Conservation (phyloP, 1,140 invertebrate species). For the Temnothorax curvispinosus region DNA sequence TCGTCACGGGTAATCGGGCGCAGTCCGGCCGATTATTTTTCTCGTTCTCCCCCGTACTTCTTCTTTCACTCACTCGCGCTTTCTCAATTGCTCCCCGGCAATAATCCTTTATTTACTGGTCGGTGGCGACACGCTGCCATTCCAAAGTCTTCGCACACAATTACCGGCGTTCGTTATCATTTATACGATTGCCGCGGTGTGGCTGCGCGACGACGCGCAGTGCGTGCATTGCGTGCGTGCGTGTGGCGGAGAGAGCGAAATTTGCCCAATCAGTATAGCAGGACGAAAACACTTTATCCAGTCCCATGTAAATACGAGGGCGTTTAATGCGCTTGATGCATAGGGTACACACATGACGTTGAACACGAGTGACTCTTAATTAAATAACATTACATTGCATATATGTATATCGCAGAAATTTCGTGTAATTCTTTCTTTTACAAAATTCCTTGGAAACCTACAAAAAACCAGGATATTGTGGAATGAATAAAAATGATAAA, state of each 20-base stretch:
- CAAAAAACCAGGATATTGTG: no score
- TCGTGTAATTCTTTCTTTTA: no score
- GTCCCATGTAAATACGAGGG: background rate
- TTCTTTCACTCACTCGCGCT: constrained; percentile 36
- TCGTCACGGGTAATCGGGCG: constrained; percentile 31
- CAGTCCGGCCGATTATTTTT: constrained; percentile 28
- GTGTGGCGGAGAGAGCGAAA: background rate
- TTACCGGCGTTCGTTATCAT: constrained; percentile 54
- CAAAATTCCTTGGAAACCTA: no score
- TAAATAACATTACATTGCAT: background rate
- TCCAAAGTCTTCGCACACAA: constrained; percentile 56
- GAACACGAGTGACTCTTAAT: background rate
- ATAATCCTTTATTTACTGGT: constrained; percentile 53
- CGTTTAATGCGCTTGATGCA: background rate
- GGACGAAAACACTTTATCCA: constrained; percentile 9
- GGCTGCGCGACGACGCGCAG: background rate
- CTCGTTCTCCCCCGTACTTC: background rate
- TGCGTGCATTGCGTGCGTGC: background rate
- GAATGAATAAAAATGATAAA: no score
- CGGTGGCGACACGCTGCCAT: constrained; percentile 35
- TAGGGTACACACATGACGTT: background rate
- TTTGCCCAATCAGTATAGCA: constrained; percentile 14
- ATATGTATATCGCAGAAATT: background rate
- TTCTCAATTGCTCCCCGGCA: constrained; percentile 38
- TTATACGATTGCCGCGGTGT: background rate